phyloP scores from a whole-genome alignment of 2,888 invertebrate genomes.

The Trypoxylon attenuatum region DNA sequence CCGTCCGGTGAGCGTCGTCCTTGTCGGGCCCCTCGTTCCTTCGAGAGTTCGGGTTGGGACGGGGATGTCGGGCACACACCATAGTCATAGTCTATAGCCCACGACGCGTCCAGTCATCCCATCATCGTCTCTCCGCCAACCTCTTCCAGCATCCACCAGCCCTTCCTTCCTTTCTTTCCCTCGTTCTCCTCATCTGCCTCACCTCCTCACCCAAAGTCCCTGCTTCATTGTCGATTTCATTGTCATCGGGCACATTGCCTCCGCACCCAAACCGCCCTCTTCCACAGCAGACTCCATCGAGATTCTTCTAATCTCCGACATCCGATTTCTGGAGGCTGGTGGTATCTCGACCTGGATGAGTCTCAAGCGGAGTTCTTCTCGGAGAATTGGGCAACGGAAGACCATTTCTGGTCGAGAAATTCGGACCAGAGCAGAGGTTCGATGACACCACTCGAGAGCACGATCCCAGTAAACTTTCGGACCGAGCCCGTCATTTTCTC shows the following conservation, averaged over 20 bases:
- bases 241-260: too few relatives aligned
- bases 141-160: not conserved
- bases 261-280: too few relatives aligned
- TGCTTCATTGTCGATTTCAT: too few relatives aligned
- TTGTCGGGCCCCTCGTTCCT: slow-evolving; percentile 37
- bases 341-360: not conserved
- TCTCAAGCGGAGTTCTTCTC: too few relatives aligned
- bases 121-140: not conserved
- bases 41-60: not conserved
- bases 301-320: too few relatives aligned
- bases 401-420: not conserved
- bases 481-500: too few relatives aligned
- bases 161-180: not conserved
- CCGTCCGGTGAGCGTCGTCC: slow-evolving; percentile 43
- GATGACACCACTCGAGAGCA: slow-evolving; percentile 22
- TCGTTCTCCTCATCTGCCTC: too few relatives aligned
- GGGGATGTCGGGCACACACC: not conserved
- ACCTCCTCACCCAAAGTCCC: too few relatives aligned
- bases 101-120: not conserved
- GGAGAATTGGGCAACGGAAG: not conserved
- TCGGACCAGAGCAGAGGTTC: slow-evolving; percentile 12
- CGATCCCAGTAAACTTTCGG: too few relatives aligned
- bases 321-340: not conserved
- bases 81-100: too few relatives aligned
- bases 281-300: too few relatives aligned